A percentile compares a stretch with the other conserved stretches of the same genome.
These are phyloP conservation scores for Grallaria varia DNA, from an alignment of 2,113 vertebrate species.

Conservation along the genomic window DNA sequence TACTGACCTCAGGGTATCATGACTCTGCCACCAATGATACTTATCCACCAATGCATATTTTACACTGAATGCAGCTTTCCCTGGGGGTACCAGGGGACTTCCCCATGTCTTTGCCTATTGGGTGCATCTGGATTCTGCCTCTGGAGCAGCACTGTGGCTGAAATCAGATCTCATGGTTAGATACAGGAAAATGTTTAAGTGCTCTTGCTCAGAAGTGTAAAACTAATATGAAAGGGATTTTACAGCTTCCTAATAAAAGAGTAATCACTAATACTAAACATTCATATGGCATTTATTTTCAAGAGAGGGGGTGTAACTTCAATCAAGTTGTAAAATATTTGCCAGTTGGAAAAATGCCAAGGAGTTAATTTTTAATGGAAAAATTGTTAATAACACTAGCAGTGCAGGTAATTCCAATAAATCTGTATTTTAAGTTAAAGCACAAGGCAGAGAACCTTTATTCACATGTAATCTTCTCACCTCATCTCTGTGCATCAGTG, in stretches of 20 bases:
- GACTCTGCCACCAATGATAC: conserved; percentile 21
- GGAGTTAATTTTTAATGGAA: neutral
- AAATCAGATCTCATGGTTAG: neutral
- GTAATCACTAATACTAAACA: neutral
- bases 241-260: neutral
- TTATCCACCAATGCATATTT: neutral
- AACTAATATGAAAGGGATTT: neutral
- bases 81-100: neutral
- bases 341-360: neutral
- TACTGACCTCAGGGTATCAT: neutral
- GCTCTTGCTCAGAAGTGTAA: neutral
- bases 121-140: neutral
- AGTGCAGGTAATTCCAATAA: neutral
- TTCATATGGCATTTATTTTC: neutral
- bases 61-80: neutral
- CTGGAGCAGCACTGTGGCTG: neutral
- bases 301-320: neutral
- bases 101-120: neutral
- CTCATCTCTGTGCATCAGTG: neutral
- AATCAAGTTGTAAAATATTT: neutral
- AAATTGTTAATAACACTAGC: neutral
- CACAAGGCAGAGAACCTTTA: neutral
- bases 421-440: neutral
- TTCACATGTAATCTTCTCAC: neutral
- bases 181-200: neutral